Conservation (phyloP, 2,113 vertebrate species). For the Gymnocephalus cernua region DNA sequence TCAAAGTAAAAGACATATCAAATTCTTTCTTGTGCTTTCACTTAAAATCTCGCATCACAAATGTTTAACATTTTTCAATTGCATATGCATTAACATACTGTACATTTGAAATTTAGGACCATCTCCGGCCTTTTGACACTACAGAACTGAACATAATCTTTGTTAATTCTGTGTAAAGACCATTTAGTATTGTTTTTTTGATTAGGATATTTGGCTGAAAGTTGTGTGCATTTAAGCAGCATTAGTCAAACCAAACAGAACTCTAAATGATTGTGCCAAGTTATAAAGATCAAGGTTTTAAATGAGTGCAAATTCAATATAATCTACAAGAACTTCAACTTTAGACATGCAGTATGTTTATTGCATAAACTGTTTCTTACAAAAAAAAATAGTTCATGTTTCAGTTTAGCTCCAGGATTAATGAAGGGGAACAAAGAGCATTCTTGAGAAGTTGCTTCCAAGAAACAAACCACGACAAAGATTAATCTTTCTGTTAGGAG, state of each 20-base stretch:
- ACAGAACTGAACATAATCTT: neutral
- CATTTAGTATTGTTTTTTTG: neutral
- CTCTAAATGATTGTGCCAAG: neutral
- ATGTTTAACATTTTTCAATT: neutral
- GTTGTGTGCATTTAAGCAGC: neutral
- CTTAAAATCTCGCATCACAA: neutral
- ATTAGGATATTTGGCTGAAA: neutral
- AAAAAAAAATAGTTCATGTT: constrained; percentile 60
- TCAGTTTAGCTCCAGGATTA: constrained; percentile 21
- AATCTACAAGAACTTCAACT: neutral
- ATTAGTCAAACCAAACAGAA: neutral
- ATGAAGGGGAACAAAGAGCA: neutral
- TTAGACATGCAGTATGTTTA: constrained; percentile 65
- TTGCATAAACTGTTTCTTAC: constrained; percentile 56
- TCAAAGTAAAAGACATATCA: constrained; percentile 80
- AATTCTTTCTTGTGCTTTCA: constrained; percentile 22
- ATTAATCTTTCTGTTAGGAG: constrained; percentile 20
- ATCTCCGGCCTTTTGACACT: neutral
- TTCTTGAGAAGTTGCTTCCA: constrained; percentile 8
- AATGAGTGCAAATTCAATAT: neutral
- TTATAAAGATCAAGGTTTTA: neutral
- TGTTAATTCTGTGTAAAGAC: neutral
- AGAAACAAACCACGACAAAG: constrained; percentile 2
- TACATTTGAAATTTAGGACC: neutral
- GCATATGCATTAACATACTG: neutral